Percentiles rank a stretch among this genome's conserved stretches.
Conservation (phyloP, 1,140 invertebrate species). For the Lepidurus apus region DNA sequence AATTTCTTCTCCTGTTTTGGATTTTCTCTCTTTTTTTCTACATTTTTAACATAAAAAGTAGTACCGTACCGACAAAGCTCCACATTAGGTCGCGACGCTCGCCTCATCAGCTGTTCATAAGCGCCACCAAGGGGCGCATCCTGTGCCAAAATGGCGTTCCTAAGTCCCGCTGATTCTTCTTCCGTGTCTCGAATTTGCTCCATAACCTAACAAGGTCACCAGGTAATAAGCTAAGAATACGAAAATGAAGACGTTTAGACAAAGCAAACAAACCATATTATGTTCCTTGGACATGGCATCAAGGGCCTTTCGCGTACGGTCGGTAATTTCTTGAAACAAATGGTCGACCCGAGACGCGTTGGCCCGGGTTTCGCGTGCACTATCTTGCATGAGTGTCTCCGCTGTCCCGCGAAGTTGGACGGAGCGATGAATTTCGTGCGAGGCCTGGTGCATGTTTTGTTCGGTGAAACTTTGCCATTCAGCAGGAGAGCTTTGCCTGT, state of each 20-base stretch:
- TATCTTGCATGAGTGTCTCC: slow-evolving; percentile 32
- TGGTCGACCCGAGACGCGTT: slow-evolving; percentile 32
- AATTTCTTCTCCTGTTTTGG: no score
- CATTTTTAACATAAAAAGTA: no score
- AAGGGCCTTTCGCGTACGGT: slow-evolving; percentile 30
- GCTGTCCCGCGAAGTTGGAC: slow-evolving; percentile 30
- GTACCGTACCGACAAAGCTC: slow-evolving; percentile 30
- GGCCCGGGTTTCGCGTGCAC: slow-evolving; percentile 28
- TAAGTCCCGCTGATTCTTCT: slow-evolving; percentile 27
- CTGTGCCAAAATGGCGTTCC: slow-evolving; percentile 27
- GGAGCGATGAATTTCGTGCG: slow-evolving; percentile 31
- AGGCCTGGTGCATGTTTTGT: slow-evolving; percentile 31
- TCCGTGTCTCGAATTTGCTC: slow-evolving; percentile 32
- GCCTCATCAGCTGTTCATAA: slow-evolving; percentile 26
- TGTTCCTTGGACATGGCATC: slow-evolving; percentile 31
- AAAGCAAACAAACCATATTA: slow-evolving; percentile 24
- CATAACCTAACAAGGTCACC: not conserved
- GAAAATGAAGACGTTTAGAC: not conserved
- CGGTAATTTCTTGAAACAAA: slow-evolving; percentile 32
- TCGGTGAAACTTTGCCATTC: slow-evolving; percentile 33
- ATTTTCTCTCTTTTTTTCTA: no score
- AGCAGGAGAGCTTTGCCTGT: slow-evolving; percentile 32
- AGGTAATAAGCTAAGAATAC: not conserved
- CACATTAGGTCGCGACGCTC: slow-evolving; percentile 28
- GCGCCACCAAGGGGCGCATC: slow-evolving; percentile 31